These are phyloP conservation scores for Lutraria rhynchaena DNA, from an alignment of 1,140 invertebrate genomes.

Conservation along the genomic window DNA sequence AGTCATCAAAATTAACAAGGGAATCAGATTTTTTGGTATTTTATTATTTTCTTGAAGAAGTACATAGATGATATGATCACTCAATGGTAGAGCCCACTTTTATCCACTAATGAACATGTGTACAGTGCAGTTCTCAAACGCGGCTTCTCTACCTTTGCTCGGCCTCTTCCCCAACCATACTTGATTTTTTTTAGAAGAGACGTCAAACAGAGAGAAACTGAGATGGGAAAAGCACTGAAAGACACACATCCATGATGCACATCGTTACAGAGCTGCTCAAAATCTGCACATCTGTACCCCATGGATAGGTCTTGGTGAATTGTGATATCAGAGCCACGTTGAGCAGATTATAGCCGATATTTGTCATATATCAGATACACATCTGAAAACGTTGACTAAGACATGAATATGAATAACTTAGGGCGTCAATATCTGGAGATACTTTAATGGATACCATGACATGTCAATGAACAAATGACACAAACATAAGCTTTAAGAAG, in stretches of 20 bases:
- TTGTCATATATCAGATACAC: slow-evolving; percentile 39
- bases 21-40: not conserved
- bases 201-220: slow-evolving; percentile 46
- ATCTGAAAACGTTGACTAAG: too few relatives aligned
- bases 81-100: not conserved
- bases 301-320: slow-evolving; percentile 47
- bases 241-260: slow-evolving; percentile 26
- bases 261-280: slow-evolving; percentile 46
- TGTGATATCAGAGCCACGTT: slow-evolving; percentile 36
- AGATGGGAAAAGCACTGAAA: slow-evolving; percentile 12
- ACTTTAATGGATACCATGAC: too few relatives aligned
- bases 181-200: slow-evolving; percentile 31
- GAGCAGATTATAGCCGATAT: slow-evolving; percentile 31
- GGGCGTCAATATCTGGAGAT: too few relatives aligned
- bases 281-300: slow-evolving; percentile 29
- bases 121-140: not conserved
- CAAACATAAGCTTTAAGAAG: too few relatives aligned
- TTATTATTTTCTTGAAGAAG: slow-evolving; percentile 23
- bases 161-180: slow-evolving; percentile 8
- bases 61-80: not conserved
- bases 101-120: slow-evolving; percentile 10
- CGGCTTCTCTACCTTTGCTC: slow-evolving; percentile 29
- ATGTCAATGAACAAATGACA: too few relatives aligned
- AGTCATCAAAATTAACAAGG: too few relatives aligned
- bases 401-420: too few relatives aligned